These are phyloP conservation scores for Saxidomus purpurata DNA, from an alignment of 1,140 invertebrate species.

Conservation along the genomic window DNA sequence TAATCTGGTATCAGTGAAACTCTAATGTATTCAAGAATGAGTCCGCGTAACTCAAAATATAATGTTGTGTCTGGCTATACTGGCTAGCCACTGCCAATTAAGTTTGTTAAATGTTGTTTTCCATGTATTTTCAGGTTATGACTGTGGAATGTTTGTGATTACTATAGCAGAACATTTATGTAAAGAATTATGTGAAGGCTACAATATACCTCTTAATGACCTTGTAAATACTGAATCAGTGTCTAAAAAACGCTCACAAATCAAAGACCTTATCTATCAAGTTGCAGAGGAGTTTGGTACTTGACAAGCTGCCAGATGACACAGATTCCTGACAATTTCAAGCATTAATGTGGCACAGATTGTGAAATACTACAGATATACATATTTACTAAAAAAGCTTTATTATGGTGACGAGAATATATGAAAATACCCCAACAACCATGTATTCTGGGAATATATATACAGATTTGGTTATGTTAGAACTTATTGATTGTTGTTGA, in stretches of 20 bases:
- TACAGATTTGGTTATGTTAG: not conserved
- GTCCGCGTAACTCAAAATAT: too few species aligned
- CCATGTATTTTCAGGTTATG: conserved; percentile 76
- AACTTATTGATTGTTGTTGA: not conserved
- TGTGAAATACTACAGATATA: conserved; percentile 21
- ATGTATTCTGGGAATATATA: not conserved
- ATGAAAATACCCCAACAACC: not conserved
- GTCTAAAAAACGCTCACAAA: conserved; percentile 73
- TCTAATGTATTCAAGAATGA: too few species aligned
- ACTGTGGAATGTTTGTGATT: conserved; percentile 83
- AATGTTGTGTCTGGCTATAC: too few species aligned
- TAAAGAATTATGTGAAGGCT: conserved; percentile 81
- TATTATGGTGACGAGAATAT: not conserved
- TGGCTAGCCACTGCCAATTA: too few species aligned
- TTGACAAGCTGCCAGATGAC: conserved; percentile 1
- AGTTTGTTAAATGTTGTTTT: not conserved
- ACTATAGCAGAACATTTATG: conserved; percentile 82
- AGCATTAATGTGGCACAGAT: not conserved
- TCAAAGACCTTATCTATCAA: conserved; percentile 76
- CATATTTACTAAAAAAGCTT: not conserved
- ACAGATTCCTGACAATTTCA: not conserved
- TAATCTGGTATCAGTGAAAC: too few species aligned
- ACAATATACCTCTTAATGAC: conserved; percentile 74
- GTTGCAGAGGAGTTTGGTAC: conserved; percentile 72
- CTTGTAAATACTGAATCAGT: conserved; percentile 74